Percentiles rank a stretch among this genome's conserved stretches.
phyloP scores from a whole-genome alignment of 2,797 vertebrate genomes.

The Leptodactylus fallax region DNA sequence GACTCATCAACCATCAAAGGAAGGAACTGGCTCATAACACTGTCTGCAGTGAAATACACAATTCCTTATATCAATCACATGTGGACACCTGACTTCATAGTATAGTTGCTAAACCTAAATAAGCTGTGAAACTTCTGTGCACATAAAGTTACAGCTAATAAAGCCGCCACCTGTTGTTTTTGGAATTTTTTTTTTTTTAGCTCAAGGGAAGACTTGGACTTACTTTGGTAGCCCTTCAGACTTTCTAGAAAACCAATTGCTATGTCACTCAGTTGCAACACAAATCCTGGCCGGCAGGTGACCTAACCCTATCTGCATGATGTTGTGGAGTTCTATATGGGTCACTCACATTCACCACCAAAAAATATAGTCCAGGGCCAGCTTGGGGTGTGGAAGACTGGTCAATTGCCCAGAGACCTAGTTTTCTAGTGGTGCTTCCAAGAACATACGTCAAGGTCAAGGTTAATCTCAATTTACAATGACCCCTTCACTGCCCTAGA shows the following conservation, averaged over 20 bases:
- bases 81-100: neutral
- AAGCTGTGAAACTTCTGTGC: neutral
- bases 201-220: neutral
- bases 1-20: neutral
- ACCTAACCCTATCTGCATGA: neutral
- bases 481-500: neutral
- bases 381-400: neutral
- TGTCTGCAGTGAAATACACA: neutral
- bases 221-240: neutral
- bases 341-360: neutral
- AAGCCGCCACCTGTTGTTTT: neutral
- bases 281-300: neutral
- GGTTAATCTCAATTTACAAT: neutral
- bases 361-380: neutral
- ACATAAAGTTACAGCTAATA: constrained; percentile 6
- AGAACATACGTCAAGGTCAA: neutral
- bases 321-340: neutral
- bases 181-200: neutral
- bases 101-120: neutral
- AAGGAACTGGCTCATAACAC: neutral
- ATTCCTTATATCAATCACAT: neutral
- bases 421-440: neutral
- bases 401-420: neutral
- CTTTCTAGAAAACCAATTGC: neutral
- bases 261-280: neutral